Evolutionary conservation across 2,888 invertebrate genomes (phyloP), one percentile per base, ranked within the genome.

Genomic region (Stictocephala bisonia): DNA sequence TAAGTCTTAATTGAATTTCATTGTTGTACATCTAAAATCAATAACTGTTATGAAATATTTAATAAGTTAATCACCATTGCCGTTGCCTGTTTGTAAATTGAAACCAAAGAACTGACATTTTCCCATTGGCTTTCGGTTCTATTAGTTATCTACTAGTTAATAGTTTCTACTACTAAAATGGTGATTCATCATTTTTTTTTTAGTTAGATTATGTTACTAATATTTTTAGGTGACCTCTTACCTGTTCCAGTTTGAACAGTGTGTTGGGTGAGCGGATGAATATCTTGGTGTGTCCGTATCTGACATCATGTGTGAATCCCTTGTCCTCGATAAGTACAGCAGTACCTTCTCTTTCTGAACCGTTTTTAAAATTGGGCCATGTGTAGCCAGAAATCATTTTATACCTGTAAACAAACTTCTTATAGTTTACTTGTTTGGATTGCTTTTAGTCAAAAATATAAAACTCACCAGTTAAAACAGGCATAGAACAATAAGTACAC

Each of bases 301-400:
- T 94, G 20, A 97, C 96, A 82, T 99, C 98, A 35, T 90, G 85
- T 1, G 89, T 84, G 79, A 92, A 90, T 41, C 90, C 89, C 80
- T 92, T 88, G 79, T 96, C 94, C 60, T 93, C 88, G 78, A 98
- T 89, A 75, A 99, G 89, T 75, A 93, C 92, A 82, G 90, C 87
- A 2, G 94, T 94, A 1, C 96, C 97, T 77, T 97, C 95, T 81
- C 89, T 89, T 78, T 93, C 92, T 68, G 85, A 86, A 68, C 90
- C 91, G 3, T 91, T 90, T 73, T 91, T 90, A 87, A 93, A 98
- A 86, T 96, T 97, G 35, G 99, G 99, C 99, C 99, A 99, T 1
- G 98, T 99, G 84, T 92, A 93, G 82, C 93, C 92, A 0, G 94
- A 95, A 79, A 97, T 92, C 94, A 98, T 96, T 87, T 99, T 99